Evolutionary conservation across 2,888 invertebrate genomes (phyloP).

Genomic region (Lypha dubia): DNA sequence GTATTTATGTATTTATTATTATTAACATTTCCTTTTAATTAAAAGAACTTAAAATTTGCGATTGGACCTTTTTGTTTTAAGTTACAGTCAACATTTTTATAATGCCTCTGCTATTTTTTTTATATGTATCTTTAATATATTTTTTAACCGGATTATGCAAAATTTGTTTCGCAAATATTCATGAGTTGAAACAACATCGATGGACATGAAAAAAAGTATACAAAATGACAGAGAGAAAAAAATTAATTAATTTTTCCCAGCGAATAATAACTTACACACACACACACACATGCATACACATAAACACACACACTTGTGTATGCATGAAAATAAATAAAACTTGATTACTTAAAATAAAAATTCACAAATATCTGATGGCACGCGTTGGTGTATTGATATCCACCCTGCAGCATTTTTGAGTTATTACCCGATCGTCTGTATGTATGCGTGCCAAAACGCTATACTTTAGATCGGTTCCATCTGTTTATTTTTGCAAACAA

Average conservation of each 20-base stretch:
- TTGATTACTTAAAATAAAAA: constrained; percentile 33
- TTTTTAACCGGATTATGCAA: constrained; percentile 78
- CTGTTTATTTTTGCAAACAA: no score
- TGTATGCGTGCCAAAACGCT: no score
- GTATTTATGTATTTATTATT: not conserved
- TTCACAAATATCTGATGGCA: not conserved
- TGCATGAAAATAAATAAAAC: constrained; percentile 31
- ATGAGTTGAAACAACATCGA: constrained; percentile 68
- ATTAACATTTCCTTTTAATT: not conserved
- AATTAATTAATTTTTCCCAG: constrained; percentile 71
- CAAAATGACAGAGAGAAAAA: constrained; percentile 49
- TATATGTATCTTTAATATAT: constrained; percentile 34
- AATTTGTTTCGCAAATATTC: constrained; percentile 81
- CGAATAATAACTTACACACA: constrained; percentile 53
- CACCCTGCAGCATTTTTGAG: not conserved
- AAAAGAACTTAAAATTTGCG: constrained; percentile 2
- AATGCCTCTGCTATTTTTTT: not conserved
- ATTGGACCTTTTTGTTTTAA: constrained; percentile 16
- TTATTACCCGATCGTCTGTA: no score
- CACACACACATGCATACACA: not conserved
- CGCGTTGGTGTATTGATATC: not conserved
- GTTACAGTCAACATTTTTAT: constrained; percentile 19
- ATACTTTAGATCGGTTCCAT: no score
- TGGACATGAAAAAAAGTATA: constrained; percentile 33
- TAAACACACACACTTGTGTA: constrained; percentile 23